Evolutionary conservation across 1,140 invertebrate species (phyloP).

Genomic region (Bradysia coprophila): DNA sequence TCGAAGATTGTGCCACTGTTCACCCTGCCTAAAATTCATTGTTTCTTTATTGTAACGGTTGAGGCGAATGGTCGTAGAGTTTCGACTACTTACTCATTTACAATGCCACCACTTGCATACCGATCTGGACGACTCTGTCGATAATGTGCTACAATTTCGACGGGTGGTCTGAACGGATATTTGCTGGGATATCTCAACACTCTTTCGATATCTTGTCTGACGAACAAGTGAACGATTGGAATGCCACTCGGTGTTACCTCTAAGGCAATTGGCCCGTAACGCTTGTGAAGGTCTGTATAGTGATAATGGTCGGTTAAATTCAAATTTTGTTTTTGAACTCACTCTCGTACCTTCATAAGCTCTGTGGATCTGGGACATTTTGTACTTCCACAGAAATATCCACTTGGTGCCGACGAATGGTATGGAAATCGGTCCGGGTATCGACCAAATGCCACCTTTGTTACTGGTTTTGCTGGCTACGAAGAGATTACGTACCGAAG

Average conservation of each 20-base stretch:
- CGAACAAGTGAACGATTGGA: conserved; percentile 56
- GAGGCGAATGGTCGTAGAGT: conserved; percentile 9
- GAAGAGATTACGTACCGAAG: too few relatives aligned
- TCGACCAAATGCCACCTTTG: conserved; percentile 22
- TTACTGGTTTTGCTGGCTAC: too few relatives aligned
- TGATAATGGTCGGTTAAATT: conserved; percentile 4
- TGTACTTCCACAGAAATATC: conserved; percentile 46
- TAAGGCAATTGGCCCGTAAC: conserved; percentile 56
- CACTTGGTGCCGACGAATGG: conserved; percentile 66
- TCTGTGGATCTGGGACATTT: conserved; percentile 55
- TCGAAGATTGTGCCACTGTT: conserved; percentile 58
- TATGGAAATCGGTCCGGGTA: conserved; percentile 55
- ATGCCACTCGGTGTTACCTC: conserved; percentile 58
- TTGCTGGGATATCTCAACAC: conserved; percentile 48
- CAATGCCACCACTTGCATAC: conserved; percentile 59
- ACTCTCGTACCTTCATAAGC: conserved; percentile 46
- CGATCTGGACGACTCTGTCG: conserved; percentile 50
- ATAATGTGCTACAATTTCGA: conserved; percentile 63
- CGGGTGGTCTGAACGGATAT: conserved; percentile 63
- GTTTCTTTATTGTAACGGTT: background rate
- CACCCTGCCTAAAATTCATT: conserved; percentile 42
- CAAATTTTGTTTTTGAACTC: conserved; percentile 2
- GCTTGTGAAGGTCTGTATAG: conserved; percentile 39
- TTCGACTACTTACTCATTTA: conserved; percentile 49
- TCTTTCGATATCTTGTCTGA: conserved; percentile 54